Evolutionary conservation across 53 echinoderm and acorn worm species (phyloP).

Genomic region (Arbacia lixula): DNA sequence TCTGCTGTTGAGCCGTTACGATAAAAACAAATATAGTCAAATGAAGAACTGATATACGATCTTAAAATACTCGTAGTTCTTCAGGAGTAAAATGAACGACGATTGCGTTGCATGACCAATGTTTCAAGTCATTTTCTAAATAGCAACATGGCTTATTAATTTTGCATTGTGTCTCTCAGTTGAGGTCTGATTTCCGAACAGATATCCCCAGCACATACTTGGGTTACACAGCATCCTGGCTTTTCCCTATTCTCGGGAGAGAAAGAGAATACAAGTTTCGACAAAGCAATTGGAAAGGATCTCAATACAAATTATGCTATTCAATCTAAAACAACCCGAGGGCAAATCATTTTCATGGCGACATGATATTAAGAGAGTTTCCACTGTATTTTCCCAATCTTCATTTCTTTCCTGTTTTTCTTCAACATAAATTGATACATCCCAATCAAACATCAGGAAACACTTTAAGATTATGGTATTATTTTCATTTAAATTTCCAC

Average conservation of each 20-base stretch:
- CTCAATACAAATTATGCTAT: conserved; percentile 46
- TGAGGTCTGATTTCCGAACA: conserved; percentile 39
- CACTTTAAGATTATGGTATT: no score
- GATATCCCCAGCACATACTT: conserved; percentile 28
- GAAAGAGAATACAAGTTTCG: conserved; percentile 9
- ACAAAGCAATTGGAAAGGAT: conserved; percentile 40
- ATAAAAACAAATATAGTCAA: no score
- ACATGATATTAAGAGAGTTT: conserved; percentile 7
- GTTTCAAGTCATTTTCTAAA: no score
- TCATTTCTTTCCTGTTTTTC: no score
- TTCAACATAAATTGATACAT: no score
- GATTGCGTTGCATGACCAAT: no score
- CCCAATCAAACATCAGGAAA: no score
- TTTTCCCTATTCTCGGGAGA: conserved; percentile 25
- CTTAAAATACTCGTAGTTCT: no score
- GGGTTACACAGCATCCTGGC: conserved; percentile 22
- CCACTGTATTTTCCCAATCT: background rate
- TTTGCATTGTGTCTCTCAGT: conserved; percentile 15
- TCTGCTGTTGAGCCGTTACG: no score
- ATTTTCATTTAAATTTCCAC: no score
- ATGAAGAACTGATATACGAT: no score
- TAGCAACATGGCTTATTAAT: conserved; percentile 8
- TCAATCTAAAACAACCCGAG: conserved; percentile 54
- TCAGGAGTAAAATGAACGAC: no score
- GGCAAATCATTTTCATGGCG: conserved; percentile 36